Base-by-base conservation (phyloP, 2,113 vertebrate genomes). In the Hippocampus zosterae region DNA sequence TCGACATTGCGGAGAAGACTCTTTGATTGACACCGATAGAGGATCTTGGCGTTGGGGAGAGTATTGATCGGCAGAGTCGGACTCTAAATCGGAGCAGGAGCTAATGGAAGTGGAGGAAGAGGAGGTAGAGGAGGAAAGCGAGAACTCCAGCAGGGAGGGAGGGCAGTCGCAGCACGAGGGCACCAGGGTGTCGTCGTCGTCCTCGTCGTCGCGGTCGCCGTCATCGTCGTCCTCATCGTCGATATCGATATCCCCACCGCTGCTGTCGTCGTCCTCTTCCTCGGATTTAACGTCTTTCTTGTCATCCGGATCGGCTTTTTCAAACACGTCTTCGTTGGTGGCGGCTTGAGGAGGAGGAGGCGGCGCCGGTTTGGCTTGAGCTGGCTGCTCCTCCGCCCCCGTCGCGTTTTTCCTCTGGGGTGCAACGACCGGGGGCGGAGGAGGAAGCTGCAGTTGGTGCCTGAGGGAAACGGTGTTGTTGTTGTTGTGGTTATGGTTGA, bases 61-160 rank as follows among this genome's bases (percentile, higher is more conserved):
- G 92, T 84, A 94, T 48, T 94, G 85, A 0, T 96, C 95, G 0
- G 93, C 92, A 46, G 93, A 93, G 56, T 98, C 95, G 2, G 93
- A 92, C 76, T 96, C 96, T 78, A 97, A 92, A 84, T 98, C 95
- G 0, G 95, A 98, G 85, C 95, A 98, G 87, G 95, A 97, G 81
- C 95, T 97, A 77, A 95, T 95, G 50, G 96, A 96, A 56, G 96
- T 98, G 63, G 94, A 94, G 42, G 94, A 96, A 21, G 91, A 93
- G n/a, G 91, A 93, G 69, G 90, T 91, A 44, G 91, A 92, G 25
- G 90, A 90, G 23, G 92, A 81, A 29, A 93, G 90, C 0, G 92
- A 92, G 62, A 92, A 90, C 60, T 92, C 90, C 76, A 93, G 74
- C 55, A 92, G 87, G 29, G 93, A 91, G n/a, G 90, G 83, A n/a